A percentile compares a stretch with the other conserved stretches of the same genome.
phyloP scores from a whole-genome alignment of 2,888 invertebrate species.

The Melieria crassipennis region DNA sequence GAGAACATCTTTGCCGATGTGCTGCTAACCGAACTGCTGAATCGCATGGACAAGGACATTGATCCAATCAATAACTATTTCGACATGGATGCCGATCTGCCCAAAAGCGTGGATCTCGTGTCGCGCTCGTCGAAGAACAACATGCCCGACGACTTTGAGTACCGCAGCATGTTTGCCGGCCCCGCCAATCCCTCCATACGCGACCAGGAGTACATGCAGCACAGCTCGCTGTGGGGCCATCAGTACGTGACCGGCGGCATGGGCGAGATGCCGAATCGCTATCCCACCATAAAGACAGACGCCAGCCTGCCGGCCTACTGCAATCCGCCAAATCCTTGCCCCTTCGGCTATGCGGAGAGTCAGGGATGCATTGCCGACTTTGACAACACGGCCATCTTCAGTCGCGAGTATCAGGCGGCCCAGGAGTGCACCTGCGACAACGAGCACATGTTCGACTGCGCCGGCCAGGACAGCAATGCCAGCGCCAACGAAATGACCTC shows the following conservation, averaged over 20 bases:
- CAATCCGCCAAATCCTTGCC: slow-evolving; percentile 99
- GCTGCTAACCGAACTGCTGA: slow-evolving; percentile 79
- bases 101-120: slow-evolving; percentile 62
- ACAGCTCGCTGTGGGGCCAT: slow-evolving; percentile 80
- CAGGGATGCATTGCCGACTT: slow-evolving; percentile 82
- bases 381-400: slow-evolving; percentile 95
- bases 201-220: slow-evolving; percentile 88
- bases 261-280: slow-evolving; percentile 71
- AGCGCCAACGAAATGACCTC: slow-evolving; percentile 65
- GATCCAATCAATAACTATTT: slow-evolving; percentile 71
- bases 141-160: slow-evolving; percentile 75
- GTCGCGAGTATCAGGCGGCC: slow-evolving; percentile 89
- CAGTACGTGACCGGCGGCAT: slow-evolving; percentile 81
- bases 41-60: slow-evolving; percentile 81
- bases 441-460: slow-evolving; percentile 97
- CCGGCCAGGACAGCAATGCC: slow-evolving; percentile 65
- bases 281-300: slow-evolving; percentile 81
- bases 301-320: slow-evolving; percentile 96
- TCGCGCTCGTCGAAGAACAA: slow-evolving; percentile 70
- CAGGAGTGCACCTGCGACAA: slow-evolving; percentile 98
- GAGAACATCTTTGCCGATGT: slow-evolving; percentile 76
- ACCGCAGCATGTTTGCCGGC: slow-evolving; percentile 75
- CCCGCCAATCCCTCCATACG: slow-evolving; percentile 77
- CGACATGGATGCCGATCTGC: slow-evolving; percentile 59
- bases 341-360: slow-evolving; percentile 79